Evolutionary conservation across 2,113 vertebrate genomes (phyloP).

Genomic region (Caracal caracal): DNA sequence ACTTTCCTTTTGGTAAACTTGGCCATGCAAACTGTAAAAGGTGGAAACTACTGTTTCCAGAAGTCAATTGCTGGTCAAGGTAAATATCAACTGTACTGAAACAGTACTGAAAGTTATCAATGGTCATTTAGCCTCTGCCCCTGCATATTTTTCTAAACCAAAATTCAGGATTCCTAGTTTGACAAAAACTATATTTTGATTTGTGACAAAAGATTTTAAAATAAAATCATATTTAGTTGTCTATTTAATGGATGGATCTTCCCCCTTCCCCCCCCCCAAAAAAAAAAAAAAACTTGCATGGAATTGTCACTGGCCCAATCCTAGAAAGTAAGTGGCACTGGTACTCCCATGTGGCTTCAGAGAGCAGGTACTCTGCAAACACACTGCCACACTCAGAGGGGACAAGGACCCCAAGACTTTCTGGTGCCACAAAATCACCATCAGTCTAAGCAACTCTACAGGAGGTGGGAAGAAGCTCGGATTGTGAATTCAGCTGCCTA

Average conservation of each 20-base stretch:
- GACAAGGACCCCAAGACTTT: neutral
- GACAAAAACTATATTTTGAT: neutral
- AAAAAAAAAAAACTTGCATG: neutral
- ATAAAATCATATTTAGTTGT: constrained; percentile 22
- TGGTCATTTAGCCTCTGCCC: neutral
- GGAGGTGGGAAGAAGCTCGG: neutral
- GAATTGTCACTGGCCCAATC: neutral
- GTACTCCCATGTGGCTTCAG: neutral
- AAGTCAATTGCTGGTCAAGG: neutral
- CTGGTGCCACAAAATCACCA: neutral
- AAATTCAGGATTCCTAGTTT: constrained; percentile 2
- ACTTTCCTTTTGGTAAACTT: neutral
- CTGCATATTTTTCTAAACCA: neutral
- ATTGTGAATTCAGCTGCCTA: neutral
- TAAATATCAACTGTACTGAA: neutral
- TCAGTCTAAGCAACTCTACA: neutral
- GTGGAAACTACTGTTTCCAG: neutral
- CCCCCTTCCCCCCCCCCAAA: fast-evolving
- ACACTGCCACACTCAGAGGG: neutral
- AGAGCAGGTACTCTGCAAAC: neutral
- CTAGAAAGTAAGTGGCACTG: neutral
- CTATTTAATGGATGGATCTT: neutral
- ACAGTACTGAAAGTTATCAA: neutral
- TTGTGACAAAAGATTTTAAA: constrained; percentile 26
- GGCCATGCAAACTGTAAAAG: neutral